Percentiles rank a stretch among this genome's conserved stretches.
Conservation (phyloP, 2,113 vertebrate genomes). For the Percopsis transmontana region DNA sequence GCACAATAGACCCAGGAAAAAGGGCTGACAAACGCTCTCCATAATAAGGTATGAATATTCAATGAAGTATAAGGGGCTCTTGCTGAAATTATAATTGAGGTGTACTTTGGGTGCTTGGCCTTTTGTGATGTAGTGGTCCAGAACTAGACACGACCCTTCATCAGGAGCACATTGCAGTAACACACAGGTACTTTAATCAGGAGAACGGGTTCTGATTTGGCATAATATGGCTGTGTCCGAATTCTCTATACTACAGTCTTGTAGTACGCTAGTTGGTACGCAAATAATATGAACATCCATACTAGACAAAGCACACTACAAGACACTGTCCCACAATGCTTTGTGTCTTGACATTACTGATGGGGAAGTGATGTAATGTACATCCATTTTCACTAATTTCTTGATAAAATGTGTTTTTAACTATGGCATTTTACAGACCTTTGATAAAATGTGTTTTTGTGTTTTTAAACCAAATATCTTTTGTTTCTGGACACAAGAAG, state of each 20-base stretch:
- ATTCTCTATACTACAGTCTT: constrained; percentile 23
- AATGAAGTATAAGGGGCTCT: constrained; percentile 46
- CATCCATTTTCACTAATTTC: no score
- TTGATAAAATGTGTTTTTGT: not conserved
- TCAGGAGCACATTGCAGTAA: constrained; percentile 15
- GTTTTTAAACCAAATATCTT: no score
- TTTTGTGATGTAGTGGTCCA: constrained; percentile 33
- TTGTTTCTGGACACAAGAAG: no score
- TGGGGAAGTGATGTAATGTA: no score
- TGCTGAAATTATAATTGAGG: constrained; percentile 54
- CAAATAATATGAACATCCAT: no score
- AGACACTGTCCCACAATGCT: no score
- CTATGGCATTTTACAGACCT: no score
- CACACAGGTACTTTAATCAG: constrained; percentile 16
- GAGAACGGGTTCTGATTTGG: constrained; percentile 9
- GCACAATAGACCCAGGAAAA: constrained; percentile 64
- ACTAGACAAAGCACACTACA: no score
- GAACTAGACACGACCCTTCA: constrained; percentile 48
- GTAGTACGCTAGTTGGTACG: not conserved
- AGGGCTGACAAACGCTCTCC: constrained; percentile 47
- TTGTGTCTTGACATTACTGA: no score
- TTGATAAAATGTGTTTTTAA: no score
- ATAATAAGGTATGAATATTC: constrained; percentile 82
- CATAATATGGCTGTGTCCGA: not conserved
- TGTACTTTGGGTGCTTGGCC: constrained; percentile 35